These are phyloP conservation scores for Cosmorhoe ocellata DNA, from an alignment of 2,888 invertebrate species.

Conservation along the genomic window DNA sequence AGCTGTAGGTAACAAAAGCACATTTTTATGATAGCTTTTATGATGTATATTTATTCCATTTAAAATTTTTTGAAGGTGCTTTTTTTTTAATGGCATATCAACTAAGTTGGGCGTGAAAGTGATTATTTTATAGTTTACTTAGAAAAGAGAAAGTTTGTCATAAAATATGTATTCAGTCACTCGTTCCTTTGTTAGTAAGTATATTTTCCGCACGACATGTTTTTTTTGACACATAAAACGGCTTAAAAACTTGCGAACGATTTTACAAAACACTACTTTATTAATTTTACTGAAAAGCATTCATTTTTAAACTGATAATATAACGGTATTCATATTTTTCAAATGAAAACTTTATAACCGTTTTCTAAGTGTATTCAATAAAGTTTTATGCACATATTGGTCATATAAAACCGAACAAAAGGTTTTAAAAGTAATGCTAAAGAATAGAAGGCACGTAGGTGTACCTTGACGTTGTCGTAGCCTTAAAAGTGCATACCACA, in stretches of 20 bases:
- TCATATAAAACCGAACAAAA: conserved; percentile 11
- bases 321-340: not conserved
- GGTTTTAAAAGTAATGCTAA: conserved; percentile 16
- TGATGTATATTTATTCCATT: not conserved
- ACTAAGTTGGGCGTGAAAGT: conserved; percentile 3
- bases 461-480: conserved; percentile 39
- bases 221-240: not conserved
- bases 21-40: conserved; percentile 9
- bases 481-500: conserved; percentile 79
- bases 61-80: conserved; percentile 1
- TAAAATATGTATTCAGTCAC: not conserved
- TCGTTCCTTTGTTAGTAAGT: too few relatives aligned
- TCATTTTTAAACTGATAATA: not conserved
- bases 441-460: conserved; percentile 24
- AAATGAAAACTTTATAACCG: conserved; percentile 5
- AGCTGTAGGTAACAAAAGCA: conserved; percentile 1
- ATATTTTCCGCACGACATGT: too few relatives aligned
- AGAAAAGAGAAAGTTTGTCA: conserved; percentile 6
- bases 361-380: conserved; percentile 1
- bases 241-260: not conserved
- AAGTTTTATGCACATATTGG: conserved; percentile 7
- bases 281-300: not conserved
- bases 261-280: not conserved
- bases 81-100: not conserved
- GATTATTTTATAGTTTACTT: not conserved